Percentiles rank a stretch among this genome's conserved stretches.
Evolutionary conservation across 2,113 vertebrate species (phyloP).

Genomic region (Entomyzon cyanotis): DNA sequence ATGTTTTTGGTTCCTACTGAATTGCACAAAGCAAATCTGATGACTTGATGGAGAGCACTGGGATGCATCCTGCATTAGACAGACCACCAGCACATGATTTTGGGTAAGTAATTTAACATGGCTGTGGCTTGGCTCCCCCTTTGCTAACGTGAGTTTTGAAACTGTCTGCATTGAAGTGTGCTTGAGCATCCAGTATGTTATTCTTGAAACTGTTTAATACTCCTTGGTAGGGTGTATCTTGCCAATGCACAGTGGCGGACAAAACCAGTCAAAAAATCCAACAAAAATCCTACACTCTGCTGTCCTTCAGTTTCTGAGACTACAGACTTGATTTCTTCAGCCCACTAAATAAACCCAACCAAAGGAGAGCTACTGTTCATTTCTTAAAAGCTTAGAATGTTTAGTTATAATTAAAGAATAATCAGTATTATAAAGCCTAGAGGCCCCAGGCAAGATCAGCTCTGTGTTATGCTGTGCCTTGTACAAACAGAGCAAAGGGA

Average conservation of each 20-base stretch:
- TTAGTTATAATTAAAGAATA: not conserved
- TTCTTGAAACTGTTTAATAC: not conserved
- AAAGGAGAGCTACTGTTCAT: not conserved
- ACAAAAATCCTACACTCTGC: not conserved
- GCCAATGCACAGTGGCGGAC: not conserved
- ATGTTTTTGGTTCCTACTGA: not conserved
- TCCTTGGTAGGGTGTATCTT: not conserved
- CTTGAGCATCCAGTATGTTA: not conserved
- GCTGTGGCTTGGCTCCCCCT: not conserved
- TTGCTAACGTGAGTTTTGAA: not conserved
- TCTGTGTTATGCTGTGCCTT: not conserved
- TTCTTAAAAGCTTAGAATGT: not conserved
- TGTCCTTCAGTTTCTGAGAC: not conserved
- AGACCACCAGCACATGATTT: not conserved
- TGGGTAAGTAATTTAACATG: not conserved
- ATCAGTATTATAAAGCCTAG: not conserved
- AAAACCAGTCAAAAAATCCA: not conserved
- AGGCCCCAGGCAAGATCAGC: not conserved
- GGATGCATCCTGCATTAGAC: not conserved
- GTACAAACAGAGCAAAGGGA: not conserved
- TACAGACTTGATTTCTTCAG: not conserved
- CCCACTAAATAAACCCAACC: not conserved
- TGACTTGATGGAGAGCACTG: not conserved
- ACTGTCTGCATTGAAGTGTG: not conserved
- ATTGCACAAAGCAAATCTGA: not conserved